phyloP scores from a whole-genome alignment of 2,113 vertebrate genomes.

The Oxygymnocypris stewartii region DNA sequence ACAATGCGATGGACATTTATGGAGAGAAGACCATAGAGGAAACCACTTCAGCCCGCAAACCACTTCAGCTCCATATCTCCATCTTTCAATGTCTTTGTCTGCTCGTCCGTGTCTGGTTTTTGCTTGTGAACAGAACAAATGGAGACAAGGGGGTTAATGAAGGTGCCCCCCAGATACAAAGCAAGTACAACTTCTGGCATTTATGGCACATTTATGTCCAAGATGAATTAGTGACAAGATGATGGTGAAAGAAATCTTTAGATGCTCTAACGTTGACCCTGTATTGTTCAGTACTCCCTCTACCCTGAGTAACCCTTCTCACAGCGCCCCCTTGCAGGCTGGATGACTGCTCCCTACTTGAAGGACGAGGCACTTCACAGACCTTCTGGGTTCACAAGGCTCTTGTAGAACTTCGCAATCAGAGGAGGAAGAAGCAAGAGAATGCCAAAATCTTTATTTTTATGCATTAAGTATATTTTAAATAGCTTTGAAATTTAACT shows the following conservation, averaged over 20 bases:
- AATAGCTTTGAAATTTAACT: conserved; percentile 95
- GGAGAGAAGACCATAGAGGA: conserved; percentile 42
- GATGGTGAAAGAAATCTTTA: conserved; percentile 32
- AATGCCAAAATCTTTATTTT: conserved; percentile 99
- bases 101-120: conserved; percentile 43
- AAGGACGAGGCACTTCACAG: conserved; percentile 72
- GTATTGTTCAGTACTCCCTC: conserved; percentile 39
- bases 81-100: conserved; percentile 44
- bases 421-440: conserved; percentile 69
- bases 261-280: not conserved
- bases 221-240: not conserved
- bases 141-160: conserved; percentile 33
- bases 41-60: conserved; percentile 5
- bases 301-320: too few species aligned
- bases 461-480: conserved; percentile 99
- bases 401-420: conserved; percentile 66
- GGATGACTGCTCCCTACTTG: conserved; percentile 50
- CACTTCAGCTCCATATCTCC: conserved; percentile 38
- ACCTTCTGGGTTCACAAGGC: conserved; percentile 77
- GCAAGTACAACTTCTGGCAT: conserved; percentile 12
- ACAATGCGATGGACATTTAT: conserved; percentile 32
- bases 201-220: conserved; percentile 6
- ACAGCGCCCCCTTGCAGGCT: conserved; percentile 57
- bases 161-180: conserved; percentile 14
- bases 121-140: conserved; percentile 36